phyloP scores from a whole-genome alignment of 2,888 invertebrate genomes.

The Netelia melanura region DNA sequence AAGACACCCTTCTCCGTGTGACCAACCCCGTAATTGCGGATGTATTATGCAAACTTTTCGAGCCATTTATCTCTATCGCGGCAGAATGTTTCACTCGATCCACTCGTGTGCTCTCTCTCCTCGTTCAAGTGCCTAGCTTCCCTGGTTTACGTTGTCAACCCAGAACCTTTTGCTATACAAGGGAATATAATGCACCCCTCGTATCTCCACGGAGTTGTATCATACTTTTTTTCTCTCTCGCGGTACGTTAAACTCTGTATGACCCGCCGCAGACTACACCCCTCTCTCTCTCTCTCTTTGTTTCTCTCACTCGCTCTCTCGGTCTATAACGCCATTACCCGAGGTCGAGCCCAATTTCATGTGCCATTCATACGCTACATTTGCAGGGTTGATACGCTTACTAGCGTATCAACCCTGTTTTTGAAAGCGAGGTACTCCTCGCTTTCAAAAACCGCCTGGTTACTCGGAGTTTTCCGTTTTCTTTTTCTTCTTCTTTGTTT shows the following conservation, averaged over 20 bases:
- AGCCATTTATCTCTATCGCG: slow-evolving; percentile 67
- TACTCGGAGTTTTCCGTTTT: slow-evolving; percentile 29
- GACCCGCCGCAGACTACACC: slow-evolving; percentile 30
- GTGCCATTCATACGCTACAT: slow-evolving; percentile 36
- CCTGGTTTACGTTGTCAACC: slow-evolving; percentile 14
- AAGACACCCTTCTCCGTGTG: slow-evolving; percentile 34
- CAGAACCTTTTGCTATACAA: slow-evolving; percentile 51
- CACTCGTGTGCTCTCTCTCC: slow-evolving; percentile 37
- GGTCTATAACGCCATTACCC: slow-evolving; percentile 58
- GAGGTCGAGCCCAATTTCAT: slow-evolving; percentile 32
- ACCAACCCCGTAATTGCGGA: slow-evolving; percentile 67
- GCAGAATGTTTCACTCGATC: slow-evolving; percentile 69
- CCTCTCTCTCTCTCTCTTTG: not conserved
- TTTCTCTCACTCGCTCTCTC: not conserved
- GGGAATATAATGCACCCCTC: slow-evolving; percentile 57
- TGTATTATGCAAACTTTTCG: slow-evolving; percentile 71
- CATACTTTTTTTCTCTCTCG: slow-evolving; percentile 41
- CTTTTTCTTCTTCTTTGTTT: too few species aligned
- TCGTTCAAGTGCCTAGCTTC: slow-evolving; percentile 19
- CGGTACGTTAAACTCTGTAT: slow-evolving; percentile 65
- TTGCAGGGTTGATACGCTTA: slow-evolving; percentile 1
- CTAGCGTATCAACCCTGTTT: too few species aligned
- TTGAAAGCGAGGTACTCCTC: too few species aligned
- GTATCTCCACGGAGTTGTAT: slow-evolving; percentile 35
- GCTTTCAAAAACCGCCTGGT: slow-evolving; percentile 43